phyloP scores from a whole-genome alignment of 2,797 vertebrate species.

The Triplophysa yarkandensis region DNA sequence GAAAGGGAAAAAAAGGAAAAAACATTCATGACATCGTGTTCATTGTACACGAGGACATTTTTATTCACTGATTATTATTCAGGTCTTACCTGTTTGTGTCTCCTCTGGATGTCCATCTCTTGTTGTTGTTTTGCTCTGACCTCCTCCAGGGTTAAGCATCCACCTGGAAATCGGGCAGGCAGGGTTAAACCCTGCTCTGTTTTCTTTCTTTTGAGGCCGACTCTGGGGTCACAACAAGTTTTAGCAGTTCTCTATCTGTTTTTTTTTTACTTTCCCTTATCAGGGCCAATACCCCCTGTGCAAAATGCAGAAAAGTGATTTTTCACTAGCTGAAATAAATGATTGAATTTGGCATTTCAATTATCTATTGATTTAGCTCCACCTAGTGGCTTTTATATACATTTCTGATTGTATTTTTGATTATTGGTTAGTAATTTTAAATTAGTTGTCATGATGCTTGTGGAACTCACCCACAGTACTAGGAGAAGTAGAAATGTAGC shows the following conservation, averaged over 20 bases:
- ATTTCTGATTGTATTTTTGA: background rate
- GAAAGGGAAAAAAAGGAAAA: slow-evolving; percentile 47
- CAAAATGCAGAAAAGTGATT: background rate
- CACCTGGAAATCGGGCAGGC: slow-evolving; percentile 58
- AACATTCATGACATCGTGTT: background rate
- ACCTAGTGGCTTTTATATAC: slow-evolving; percentile 20
- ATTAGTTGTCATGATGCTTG: background rate
- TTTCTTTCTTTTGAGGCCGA: background rate
- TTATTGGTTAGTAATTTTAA: background rate
- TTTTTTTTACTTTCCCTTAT: background rate
- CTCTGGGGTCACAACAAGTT: background rate
- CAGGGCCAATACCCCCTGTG: background rate
- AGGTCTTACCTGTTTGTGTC: slow-evolving; percentile 60
- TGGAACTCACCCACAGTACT: slow-evolving; percentile 70
- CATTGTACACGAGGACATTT: background rate
- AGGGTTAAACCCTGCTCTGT: background rate
- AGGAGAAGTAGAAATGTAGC: slow-evolving; percentile 69
- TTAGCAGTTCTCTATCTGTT: background rate
- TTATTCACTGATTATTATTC: background rate
- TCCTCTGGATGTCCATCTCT: slow-evolving; percentile 67
- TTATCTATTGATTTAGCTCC: background rate
- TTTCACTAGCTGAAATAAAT: background rate
- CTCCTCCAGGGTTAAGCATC: slow-evolving; percentile 74
- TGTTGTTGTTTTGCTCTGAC: slow-evolving; percentile 72
- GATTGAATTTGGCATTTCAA: background rate